Conservation (phyloP, 2,113 vertebrate species). For the Scortum barcoo region DNA sequence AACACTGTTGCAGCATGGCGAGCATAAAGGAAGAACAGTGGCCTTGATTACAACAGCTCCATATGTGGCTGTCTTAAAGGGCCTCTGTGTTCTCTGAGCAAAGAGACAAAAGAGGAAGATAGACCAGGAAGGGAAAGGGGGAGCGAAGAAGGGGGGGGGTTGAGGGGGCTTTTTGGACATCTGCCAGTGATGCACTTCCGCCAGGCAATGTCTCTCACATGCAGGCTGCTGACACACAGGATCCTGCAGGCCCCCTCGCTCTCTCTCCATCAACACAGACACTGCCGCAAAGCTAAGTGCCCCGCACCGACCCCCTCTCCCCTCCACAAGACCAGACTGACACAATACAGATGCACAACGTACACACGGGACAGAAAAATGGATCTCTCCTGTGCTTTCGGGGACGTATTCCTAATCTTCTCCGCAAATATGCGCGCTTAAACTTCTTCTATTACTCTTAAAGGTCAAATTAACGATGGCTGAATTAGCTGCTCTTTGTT, state of each 20-base stretch:
- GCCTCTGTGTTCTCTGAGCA: slow-evolving; percentile 72
- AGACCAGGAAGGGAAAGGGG: slow-evolving; percentile 73
- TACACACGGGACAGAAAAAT: slow-evolving; percentile 42
- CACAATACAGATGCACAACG: slow-evolving; percentile 45
- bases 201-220: slow-evolving; percentile 73
- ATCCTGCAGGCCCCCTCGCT: slow-evolving; percentile 78
- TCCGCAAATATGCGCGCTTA: background rate
- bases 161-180: slow-evolving; percentile 65
- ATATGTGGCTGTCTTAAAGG: slow-evolving; percentile 63
- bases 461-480: slow-evolving; percentile 24
- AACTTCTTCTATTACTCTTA: slow-evolving; percentile 11
- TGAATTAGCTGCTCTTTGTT: slow-evolving; percentile 5
- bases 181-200: slow-evolving; percentile 85
- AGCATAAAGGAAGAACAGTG: slow-evolving; percentile 44
- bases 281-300: slow-evolving; percentile 58
- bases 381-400: slow-evolving; percentile 63
- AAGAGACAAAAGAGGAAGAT: slow-evolving; percentile 81
- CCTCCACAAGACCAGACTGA: slow-evolving; percentile 13
- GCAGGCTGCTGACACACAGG: slow-evolving; percentile 82
- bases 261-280: slow-evolving; percentile 72
- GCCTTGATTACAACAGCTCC: slow-evolving; percentile 55
- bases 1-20: background rate
- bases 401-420: slow-evolving; percentile 18
- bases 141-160: slow-evolving; percentile 32
- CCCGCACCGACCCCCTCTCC: slow-evolving; percentile 22